Percentiles rank a stretch among this genome's conserved stretches.
phyloP scores from a whole-genome alignment of 2,888 invertebrate species.

The Hirtodrosophila duncani region DNA sequence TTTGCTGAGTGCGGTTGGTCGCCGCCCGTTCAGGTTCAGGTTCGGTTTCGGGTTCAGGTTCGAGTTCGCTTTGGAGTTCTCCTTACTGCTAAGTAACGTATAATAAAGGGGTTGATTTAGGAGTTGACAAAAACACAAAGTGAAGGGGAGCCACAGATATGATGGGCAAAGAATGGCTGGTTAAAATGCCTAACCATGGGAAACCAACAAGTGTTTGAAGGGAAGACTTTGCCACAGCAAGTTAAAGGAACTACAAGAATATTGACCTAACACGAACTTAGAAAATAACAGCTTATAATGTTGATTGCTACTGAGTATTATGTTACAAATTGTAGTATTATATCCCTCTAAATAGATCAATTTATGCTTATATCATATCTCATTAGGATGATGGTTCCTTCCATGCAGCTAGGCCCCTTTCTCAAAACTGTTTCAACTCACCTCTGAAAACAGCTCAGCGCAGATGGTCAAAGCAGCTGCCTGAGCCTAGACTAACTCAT shows the following conservation, averaged over 20 bases:
- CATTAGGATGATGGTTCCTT: too few species aligned
- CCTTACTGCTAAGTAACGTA: conserved; percentile 27
- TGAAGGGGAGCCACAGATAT: neutral
- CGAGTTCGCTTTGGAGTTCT: conserved; percentile 2
- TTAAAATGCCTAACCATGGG: conserved; percentile 15
- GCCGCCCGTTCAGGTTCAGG: conserved; percentile 4
- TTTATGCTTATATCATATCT: too few species aligned
- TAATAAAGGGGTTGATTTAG: conserved; percentile 50
- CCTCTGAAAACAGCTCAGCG: conserved; percentile 8
- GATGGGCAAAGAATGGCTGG: neutral
- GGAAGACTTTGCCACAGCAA: neutral
- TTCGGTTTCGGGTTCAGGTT: neutral
- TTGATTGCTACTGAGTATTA: too few species aligned
- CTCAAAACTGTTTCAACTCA: conserved; percentile 10
- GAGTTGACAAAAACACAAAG: conserved; percentile 17
- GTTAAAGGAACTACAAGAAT: too few species aligned
- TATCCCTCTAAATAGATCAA: too few species aligned
- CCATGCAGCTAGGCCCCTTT: neutral
- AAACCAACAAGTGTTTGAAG: conserved; percentile 29
- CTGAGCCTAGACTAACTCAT: conserved; percentile 28
- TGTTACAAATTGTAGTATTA: too few species aligned
- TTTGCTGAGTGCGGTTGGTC: conserved; percentile 50
- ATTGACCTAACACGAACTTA: too few species aligned
- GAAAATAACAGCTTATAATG: too few species aligned
- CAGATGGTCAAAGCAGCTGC: conserved; percentile 13